Evolutionary conservation across 2,113 vertebrate species (phyloP), one percentile per base, ranked within the genome.

Genomic region (Dasypus novemcinctus): DNA sequence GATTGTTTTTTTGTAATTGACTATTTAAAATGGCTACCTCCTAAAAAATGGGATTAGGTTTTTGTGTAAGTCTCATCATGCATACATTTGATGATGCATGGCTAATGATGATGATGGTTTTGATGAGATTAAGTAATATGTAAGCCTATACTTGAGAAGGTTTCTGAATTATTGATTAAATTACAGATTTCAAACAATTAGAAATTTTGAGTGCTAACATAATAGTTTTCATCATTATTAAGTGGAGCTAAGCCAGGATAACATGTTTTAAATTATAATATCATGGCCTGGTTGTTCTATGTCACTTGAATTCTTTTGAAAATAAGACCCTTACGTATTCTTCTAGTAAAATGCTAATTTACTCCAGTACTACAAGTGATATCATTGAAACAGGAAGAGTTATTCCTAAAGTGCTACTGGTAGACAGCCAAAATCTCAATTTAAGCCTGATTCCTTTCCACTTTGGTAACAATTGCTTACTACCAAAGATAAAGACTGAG

Each of bases 401-500:
- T 96, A 15, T 94, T 96, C 59, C n/a, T 71, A 93, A 69, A 59
- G 2, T 89, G 25, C 46, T 90, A 71, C 17, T 94, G 93, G 84
- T 25, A 49, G 88, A 91, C 7, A 96, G 79, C 2, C 33, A 21
- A 95, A 63, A 52, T 64, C 79, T 96, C 36, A 75, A 61, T 71
- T 36, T 71, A 61, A 83, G 83, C 57, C 15, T 92, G 52, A 91
- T 69, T 86, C 15, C 29, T 87, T 97, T 59, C 74, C 86, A 93
- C 59, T 89, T 96, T 93, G 18, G 54, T 57, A 57, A 20, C 80
- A 96, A 81, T 61, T 95, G 29, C 86, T 95, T 54, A 25, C 97
- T 93, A 93, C 9, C 31, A 97, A 52, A 93, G 6, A 29, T 63
- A 94, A 97, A 87, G 29, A 95, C 75, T 84, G 27, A 97, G 76